Evolutionary conservation across 2,113 vertebrate genomes (phyloP).

Genomic region (Lophotis ruficrista): DNA sequence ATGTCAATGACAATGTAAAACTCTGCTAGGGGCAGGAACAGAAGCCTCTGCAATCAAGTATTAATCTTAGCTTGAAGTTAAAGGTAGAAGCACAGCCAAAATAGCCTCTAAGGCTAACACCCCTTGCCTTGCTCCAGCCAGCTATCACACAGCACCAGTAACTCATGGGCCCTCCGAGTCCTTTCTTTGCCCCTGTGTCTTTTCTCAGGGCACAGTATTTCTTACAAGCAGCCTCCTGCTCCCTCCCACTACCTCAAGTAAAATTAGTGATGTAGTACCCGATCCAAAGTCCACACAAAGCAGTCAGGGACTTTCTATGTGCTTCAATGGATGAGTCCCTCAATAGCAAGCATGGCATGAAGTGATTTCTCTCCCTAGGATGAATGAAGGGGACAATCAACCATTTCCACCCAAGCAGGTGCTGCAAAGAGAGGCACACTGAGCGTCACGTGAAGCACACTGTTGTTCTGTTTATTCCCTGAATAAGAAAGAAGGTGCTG

Average conservation of each 20-base stretch:
- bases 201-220: background rate
- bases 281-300: background rate
- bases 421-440: background rate
- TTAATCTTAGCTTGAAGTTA: background rate
- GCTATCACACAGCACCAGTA: background rate
- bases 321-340: background rate
- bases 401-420: background rate
- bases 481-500: background rate
- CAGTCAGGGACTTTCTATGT: background rate
- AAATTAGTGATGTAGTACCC: background rate
- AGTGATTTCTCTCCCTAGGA: background rate
- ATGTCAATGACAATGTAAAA: background rate
- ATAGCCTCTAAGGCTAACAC: background rate
- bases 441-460: background rate
- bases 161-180: background rate
- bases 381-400: background rate
- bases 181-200: background rate
- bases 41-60: background rate
- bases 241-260: background rate
- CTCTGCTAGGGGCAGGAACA: background rate
- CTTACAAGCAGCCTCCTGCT: background rate
- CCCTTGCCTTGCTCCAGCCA: background rate
- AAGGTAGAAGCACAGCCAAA: background rate
- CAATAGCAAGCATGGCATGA: background rate
- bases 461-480: background rate